Conservation (phyloP, 1,140 invertebrate species). For the Drosophila lowei region DNA sequence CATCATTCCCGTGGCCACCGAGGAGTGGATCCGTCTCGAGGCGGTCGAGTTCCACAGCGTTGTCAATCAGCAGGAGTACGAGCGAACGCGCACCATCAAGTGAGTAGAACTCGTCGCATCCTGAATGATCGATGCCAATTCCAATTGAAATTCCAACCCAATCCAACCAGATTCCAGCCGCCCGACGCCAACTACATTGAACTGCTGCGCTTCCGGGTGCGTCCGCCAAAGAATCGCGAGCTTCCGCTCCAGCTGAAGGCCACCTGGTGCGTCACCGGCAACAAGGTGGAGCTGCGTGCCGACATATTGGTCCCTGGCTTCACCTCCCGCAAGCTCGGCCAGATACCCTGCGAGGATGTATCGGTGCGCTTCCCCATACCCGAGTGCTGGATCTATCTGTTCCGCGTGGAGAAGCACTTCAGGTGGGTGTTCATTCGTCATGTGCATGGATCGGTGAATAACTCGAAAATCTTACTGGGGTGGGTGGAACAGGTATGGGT, state of each 20-base stretch:
- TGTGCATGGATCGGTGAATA: too few species aligned
- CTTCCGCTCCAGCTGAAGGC: constrained; percentile 97
- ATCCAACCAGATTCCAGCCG: constrained; percentile 93
- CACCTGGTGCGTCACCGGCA: constrained; percentile 92
- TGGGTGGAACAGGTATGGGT: constrained; percentile 88
- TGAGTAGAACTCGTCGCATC: constrained; percentile 75
- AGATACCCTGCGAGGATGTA: constrained; percentile 98
- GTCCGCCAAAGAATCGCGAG: constrained; percentile 98
- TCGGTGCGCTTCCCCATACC: constrained; percentile 98
- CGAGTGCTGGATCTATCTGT: constrained; percentile 99
- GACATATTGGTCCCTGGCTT: constrained; percentile 98
- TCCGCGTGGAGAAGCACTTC: constrained; percentile 99
- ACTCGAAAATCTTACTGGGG: neutral
- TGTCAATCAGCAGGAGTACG: constrained; percentile 96
- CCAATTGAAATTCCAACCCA: neutral
- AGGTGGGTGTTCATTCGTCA: constrained; percentile 84
- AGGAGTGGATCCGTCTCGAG: constrained; percentile 99
- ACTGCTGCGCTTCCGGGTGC: constrained; percentile 97
- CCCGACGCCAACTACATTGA: constrained; percentile 99
- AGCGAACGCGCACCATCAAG: constrained; percentile 95
- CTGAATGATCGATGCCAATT: too few species aligned
- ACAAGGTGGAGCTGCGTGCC: constrained; percentile 95
- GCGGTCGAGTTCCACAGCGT: constrained; percentile 97
- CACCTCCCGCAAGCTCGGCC: constrained; percentile 95
- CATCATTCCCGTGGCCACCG: constrained; percentile 99